Evolutionary conservation across 2,888 invertebrate species (phyloP).

Genomic region (Didymodactylos carnosus): DNA sequence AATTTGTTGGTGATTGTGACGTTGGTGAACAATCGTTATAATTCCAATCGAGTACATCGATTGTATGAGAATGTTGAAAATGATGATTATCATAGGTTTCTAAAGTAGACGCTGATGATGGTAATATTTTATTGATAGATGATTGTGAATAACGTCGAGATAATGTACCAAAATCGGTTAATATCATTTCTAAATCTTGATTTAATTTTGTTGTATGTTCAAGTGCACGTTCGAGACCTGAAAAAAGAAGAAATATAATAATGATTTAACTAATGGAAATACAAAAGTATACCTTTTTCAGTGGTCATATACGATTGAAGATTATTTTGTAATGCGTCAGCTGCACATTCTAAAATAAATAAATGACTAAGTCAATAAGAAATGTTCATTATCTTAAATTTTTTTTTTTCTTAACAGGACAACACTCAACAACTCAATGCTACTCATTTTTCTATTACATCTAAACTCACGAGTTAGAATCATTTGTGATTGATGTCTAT

Average conservation of each 20-base stretch:
- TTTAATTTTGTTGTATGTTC: neutral
- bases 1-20: neutral
- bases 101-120: too few relatives aligned
- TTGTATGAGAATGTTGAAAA: too few relatives aligned
- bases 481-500: too few relatives aligned
- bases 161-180: neutral
- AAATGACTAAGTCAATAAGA: neutral
- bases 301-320: neutral
- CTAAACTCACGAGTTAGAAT: too few relatives aligned
- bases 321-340: neutral
- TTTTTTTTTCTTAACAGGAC: neutral
- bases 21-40: neutral
- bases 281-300: neutral
- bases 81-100: neutral
- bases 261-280: too few relatives aligned
- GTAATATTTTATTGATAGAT: too few relatives aligned
- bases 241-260: too few relatives aligned
- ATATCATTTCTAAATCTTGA: neutral
- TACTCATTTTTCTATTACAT: too few relatives aligned
- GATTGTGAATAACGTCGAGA: neutral
- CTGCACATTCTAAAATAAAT: neutral
- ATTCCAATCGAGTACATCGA: neutral
- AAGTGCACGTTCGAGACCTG: neutral
- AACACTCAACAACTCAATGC: too few relatives aligned
- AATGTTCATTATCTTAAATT: too few relatives aligned